Evolutionary conservation across 2,797 vertebrate species (phyloP).

Genomic region (Caiman crocodilus): DNA sequence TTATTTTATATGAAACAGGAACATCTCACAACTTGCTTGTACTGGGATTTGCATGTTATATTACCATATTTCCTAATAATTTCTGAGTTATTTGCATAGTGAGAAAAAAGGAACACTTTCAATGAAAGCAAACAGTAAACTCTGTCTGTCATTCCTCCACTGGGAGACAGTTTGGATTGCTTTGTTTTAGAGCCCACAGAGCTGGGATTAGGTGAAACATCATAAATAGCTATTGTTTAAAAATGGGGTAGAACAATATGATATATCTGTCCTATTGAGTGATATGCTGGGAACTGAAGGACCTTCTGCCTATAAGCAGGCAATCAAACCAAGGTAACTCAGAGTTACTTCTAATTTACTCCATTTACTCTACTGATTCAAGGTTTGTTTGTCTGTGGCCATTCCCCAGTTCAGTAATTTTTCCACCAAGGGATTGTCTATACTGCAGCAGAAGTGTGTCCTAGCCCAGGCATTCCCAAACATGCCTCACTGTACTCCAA

Average conservation of each 20-base stretch:
- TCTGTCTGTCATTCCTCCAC: neutral
- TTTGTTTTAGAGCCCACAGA: constrained; percentile 18
- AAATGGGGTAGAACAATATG: neutral
- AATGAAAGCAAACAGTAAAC: constrained; percentile 48
- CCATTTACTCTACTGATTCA: neutral
- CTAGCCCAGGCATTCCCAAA: too few species aligned
- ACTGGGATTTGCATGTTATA: constrained; percentile 26
- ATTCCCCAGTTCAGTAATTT: too few species aligned
- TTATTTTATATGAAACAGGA: constrained; percentile 22
- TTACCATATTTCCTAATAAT: constrained; percentile 59
- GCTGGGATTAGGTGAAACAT: neutral
- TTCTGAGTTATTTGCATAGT: constrained; percentile 39
- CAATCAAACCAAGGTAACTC: neutral
- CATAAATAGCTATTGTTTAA: neutral
- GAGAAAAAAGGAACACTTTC: constrained; percentile 15
- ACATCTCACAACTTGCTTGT: constrained; percentile 8
- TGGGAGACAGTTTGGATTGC: neutral
- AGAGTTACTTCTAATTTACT: neutral
- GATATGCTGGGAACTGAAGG: too few species aligned
- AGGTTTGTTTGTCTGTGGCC: too few species aligned
- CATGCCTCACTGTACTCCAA: too few species aligned
- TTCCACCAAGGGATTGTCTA: too few species aligned
- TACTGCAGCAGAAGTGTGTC: too few species aligned
- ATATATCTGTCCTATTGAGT: too few species aligned
- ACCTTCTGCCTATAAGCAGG: too few species aligned